phyloP scores from a whole-genome alignment of 2,113 vertebrate species.

The Phrynosoma platyrhinos region DNA sequence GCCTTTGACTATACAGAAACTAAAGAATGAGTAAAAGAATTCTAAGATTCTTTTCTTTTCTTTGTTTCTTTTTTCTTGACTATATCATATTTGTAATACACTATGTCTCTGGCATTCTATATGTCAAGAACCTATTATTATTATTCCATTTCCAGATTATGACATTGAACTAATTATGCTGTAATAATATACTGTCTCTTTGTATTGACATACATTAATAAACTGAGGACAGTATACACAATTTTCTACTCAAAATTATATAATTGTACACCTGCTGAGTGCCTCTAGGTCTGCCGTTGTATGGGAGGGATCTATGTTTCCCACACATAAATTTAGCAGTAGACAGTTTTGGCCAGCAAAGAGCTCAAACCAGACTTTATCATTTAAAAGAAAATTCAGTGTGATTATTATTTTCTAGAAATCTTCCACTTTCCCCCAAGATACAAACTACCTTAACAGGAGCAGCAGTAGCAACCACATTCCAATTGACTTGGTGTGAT shows the following conservation, averaged over 20 bases:
- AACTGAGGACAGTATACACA: neutral
- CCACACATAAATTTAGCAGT: constrained; percentile 43
- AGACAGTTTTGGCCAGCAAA: constrained; percentile 7
- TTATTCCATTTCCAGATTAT: neutral
- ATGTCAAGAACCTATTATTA: constrained; percentile 54
- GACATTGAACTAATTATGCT: constrained; percentile 22
- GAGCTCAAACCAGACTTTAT: neutral
- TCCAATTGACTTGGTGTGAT: constrained; percentile 76
- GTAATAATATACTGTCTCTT: constrained; percentile 42
- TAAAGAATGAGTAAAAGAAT: constrained; percentile 34
- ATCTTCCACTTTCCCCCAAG: constrained; percentile 50
- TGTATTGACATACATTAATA: neutral
- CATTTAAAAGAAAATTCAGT: constrained; percentile 33
- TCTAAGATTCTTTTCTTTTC: constrained; percentile 44
- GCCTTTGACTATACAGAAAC: constrained; percentile 44
- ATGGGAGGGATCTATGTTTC: constrained; percentile 5
- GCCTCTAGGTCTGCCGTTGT: constrained; percentile 12
- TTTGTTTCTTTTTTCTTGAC: neutral
- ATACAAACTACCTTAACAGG: constrained; percentile 71
- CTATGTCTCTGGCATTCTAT: constrained; percentile 57
- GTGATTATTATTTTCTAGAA: constrained; percentile 31
- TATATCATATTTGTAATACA: constrained; percentile 47
- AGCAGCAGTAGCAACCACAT: constrained; percentile 45
- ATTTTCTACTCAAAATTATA: constrained; percentile 1
- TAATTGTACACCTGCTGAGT: neutral